Conservation (phyloP, 23 tunicate species). For the Styela clava region DNA sequence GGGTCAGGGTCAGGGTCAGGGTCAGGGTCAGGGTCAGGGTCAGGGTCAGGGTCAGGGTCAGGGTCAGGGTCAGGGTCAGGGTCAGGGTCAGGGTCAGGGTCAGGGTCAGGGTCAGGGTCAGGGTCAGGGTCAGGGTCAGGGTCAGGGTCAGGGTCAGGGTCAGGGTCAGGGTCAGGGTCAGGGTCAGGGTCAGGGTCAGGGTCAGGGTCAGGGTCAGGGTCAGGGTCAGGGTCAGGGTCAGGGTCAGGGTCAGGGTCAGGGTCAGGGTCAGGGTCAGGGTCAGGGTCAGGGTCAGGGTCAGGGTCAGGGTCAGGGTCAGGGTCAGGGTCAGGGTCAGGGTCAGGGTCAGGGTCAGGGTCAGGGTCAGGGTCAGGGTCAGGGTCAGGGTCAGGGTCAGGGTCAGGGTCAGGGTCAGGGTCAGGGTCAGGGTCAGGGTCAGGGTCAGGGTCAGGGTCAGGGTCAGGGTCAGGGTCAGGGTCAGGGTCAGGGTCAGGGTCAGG, state of each 20-base stretch:
- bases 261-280: slow-evolving; percentile 87
- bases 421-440: slow-evolving; percentile 43
- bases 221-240: slow-evolving; percentile 75
- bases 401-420: slow-evolving; percentile 34
- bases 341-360: slow-evolving; percentile 32
- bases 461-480: slow-evolving; percentile 80
- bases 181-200: slow-evolving; percentile 70
- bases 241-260: slow-evolving; percentile 89
- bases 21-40: slow-evolving; percentile 77
- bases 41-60: slow-evolving; percentile 76
- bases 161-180: slow-evolving; percentile 63
- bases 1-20: slow-evolving; percentile 84
- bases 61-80: slow-evolving; percentile 79
- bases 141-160: slow-evolving; percentile 65
- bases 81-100: slow-evolving; percentile 78
- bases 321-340: slow-evolving; percentile 50
- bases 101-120: slow-evolving; percentile 76
- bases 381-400: slow-evolving; percentile 35
- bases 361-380: slow-evolving; percentile 36
- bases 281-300: slow-evolving; percentile 82
- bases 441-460: slow-evolving; percentile 46
- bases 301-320: slow-evolving; percentile 86
- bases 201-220: slow-evolving; percentile 75
- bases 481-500: slow-evolving; percentile 52
- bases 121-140: slow-evolving; percentile 79